Evolutionary conservation across 2,113 vertebrate genomes (phyloP), one percentile per base, ranked within the genome.

Genomic region (Paradisaea rubra): DNA sequence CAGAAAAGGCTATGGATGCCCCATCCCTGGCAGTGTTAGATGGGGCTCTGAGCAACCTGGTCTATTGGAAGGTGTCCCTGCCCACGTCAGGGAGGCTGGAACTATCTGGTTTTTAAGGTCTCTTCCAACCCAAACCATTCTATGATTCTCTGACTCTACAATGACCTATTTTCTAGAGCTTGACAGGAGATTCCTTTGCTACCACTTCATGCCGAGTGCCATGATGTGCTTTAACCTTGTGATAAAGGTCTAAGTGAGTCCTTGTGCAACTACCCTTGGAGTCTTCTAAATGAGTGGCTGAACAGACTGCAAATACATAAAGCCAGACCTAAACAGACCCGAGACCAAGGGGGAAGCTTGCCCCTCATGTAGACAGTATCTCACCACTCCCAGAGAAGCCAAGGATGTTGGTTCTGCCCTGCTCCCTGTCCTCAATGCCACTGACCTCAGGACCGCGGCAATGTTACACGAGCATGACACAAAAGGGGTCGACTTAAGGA

Each of bases 371-470:
- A 64, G 35, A 35, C 5, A 21, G 21, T 27, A 68, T 7, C 5
- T 35, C 14, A 39, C 4, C 16, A 33, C 4, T 23, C 8, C 25
- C 17, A 45, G 22, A n/a, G 22, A 60, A n/a, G n/a, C 28, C 16
- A 28, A 64, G 24, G 49, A 64, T 6, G 27, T 15, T 5, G 1
- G 13, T 13, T 3, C n/a, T 76, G 35, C 49, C 20, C 53, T 22
- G 15, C 2, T 31, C 8, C 8, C 20, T 9, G 15, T 27, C 42
- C 59, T 57, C 33, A 30, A 23, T 7, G 6, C 6, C 44, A 47
- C 23, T 13, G 37, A 52, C 23, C 28, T 63, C 53, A 79, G 45
- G 15, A 60, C 31, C 6, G 15, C 39, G 12, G 5, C 0, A 0
- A 72, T 7, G 17, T 28, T 23, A 45, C 3, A 5, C 27, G 23